A percentile compares a stretch with the other conserved stretches of the same genome.
phyloP scores from a whole-genome alignment of 37 sponge, comb jelly and placozoan genomes.

The Agelas oroides region DNA sequence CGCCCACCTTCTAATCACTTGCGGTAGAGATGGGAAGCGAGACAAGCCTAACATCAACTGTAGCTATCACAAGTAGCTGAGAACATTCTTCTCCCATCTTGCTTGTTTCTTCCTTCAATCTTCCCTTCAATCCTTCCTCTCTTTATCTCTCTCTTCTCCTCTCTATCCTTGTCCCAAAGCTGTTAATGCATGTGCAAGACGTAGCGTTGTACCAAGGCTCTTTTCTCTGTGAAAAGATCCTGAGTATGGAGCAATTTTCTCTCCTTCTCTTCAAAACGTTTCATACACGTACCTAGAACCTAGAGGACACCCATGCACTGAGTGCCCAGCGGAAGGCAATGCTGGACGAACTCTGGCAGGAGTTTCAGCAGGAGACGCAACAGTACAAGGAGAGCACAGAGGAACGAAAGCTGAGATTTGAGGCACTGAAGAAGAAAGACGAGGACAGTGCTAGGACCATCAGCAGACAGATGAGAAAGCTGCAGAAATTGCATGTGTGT shows the following conservation, averaged over 20 bases:
- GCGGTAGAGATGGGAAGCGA: background rate
- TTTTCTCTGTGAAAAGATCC: no score
- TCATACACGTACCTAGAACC: conserved; percentile 51
- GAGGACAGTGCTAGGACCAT: conserved; percentile 83
- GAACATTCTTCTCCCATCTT: no score
- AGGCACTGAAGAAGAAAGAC: conserved; percentile 93
- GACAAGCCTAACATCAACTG: background rate
- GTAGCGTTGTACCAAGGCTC: no score
- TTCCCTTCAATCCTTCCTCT: no score
- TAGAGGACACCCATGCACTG: conserved; percentile 95
- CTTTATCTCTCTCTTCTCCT: no score
- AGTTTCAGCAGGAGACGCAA: conserved; percentile 87
- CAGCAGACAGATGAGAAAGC: conserved; percentile 89
- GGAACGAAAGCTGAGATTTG: conserved; percentile 89
- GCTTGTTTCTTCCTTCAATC: no score
- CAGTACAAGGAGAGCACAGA: conserved; percentile 93
- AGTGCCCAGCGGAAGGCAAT: conserved; percentile 84
- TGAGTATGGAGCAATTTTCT: no score
- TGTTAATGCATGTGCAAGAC: no score
- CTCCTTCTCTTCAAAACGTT: background rate
- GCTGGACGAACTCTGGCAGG: conserved; percentile 91
- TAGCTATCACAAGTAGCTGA: no score
- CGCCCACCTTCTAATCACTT: background rate
- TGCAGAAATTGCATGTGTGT: conserved; percentile 81
- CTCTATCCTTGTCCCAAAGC: no score